A percentile compares a stretch with the other conserved stretches of the same genome.
Evolutionary conservation across 2,888 invertebrate genomes (phyloP).

Genomic region (Ophioninae sp.): DNA sequence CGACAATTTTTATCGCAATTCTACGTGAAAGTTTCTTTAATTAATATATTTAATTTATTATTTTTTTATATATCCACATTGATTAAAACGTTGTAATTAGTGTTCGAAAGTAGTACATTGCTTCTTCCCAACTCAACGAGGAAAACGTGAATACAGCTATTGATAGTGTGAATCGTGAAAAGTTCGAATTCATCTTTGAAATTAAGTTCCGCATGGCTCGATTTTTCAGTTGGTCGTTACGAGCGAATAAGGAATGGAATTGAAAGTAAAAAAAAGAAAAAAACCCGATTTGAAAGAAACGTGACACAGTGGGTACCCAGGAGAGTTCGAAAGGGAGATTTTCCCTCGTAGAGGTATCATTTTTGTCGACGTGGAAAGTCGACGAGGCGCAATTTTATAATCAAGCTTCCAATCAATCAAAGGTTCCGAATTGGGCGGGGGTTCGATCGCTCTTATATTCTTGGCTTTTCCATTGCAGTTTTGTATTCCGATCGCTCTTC

Average conservation of each 20-base stretch:
- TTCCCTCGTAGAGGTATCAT: too few relatives aligned
- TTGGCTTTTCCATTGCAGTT: slow-evolving; percentile 63
- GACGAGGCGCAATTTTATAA: slow-evolving; percentile 29
- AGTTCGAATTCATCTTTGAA: too few relatives aligned
- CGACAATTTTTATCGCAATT: too few relatives aligned
- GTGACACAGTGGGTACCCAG: background rate
- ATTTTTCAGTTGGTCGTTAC: background rate
- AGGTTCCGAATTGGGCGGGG: background rate
- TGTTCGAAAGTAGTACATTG: too few relatives aligned
- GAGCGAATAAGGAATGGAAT: background rate
- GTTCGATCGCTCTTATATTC: slow-evolving; percentile 67
- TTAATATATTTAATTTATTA: too few relatives aligned
- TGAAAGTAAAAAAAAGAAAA: background rate
- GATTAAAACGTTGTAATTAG: too few relatives aligned
- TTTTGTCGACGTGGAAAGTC: background rate
- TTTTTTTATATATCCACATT: too few relatives aligned
- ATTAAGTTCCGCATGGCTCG: too few relatives aligned
- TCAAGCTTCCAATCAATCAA: slow-evolving; percentile 2
- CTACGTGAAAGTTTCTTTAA: too few relatives aligned
- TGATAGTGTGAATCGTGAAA: too few relatives aligned
- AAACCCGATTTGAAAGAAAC: background rate
- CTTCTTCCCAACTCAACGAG: too few relatives aligned
- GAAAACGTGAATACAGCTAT: too few relatives aligned
- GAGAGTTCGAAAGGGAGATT: background rate
- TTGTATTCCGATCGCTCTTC: slow-evolving; percentile 63